phyloP scores from a whole-genome alignment of 2,113 vertebrate species.

The Gulo gulo region DNA sequence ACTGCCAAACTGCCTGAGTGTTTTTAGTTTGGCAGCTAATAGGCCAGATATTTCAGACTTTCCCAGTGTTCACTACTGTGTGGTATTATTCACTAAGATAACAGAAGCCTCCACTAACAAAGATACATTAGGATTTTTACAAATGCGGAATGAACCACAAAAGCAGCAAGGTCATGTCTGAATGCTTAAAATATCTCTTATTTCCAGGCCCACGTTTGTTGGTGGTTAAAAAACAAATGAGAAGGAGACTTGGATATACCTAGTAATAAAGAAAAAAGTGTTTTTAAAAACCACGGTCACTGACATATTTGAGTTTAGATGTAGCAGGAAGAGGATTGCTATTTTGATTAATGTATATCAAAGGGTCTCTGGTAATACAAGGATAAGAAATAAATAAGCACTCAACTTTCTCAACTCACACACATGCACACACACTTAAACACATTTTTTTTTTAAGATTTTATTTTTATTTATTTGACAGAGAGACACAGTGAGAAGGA shows the following conservation, averaged over 20 bases:
- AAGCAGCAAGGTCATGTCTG: not conserved
- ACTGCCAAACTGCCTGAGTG: not conserved
- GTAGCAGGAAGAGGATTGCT: not conserved
- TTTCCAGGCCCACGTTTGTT: not conserved
- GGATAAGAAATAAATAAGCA: not conserved
- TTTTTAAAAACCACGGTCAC: not conserved
- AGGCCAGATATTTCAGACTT: not conserved
- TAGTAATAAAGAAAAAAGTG: not conserved
- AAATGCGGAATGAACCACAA: not conserved
- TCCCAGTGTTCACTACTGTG: not conserved
- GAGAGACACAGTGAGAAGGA: too few species aligned
- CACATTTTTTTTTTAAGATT: not conserved
- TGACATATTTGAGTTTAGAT: not conserved
- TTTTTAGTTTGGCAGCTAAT: conserved; percentile 47
- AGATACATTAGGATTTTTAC: conserved; percentile 4
- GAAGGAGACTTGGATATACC: not conserved
- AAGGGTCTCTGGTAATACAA: not conserved
- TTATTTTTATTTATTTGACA: too few species aligned
- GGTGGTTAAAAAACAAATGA: not conserved
- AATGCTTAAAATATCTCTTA: conserved; percentile 19
- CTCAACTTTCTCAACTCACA: not conserved
- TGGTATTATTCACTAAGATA: conserved; percentile 4
- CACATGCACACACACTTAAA: not conserved
- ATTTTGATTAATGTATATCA: not conserved
- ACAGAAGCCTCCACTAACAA: conserved; percentile 24